A percentile compares a stretch with the other conserved stretches of the same genome.
Evolutionary conservation across 2,888 invertebrate genomes (phyloP).

Genomic region (Selenia dentaria): DNA sequence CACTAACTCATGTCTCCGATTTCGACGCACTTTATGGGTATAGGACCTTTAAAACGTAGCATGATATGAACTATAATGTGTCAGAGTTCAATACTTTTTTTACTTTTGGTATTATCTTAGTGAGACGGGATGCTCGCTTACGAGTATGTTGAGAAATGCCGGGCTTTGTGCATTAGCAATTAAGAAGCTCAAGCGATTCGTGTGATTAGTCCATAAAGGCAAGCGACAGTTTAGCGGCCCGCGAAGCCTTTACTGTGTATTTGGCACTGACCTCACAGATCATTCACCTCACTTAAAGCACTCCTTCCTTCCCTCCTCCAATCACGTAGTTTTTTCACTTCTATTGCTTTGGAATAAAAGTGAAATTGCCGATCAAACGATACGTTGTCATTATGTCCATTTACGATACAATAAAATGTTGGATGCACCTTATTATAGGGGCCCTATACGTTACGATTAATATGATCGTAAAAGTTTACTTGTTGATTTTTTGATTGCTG

Average conservation of each 20-base stretch:
- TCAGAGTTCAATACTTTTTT: conserved; percentile 8
- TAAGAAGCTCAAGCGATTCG: conserved; percentile 32
- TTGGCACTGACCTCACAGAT: conserved; percentile 80
- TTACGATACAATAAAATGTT: conserved; percentile 14
- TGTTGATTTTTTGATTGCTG: conserved; percentile 21
- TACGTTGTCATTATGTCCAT: conserved; percentile 1
- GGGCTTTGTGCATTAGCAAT: conserved; percentile 28
- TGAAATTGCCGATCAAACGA: conserved; percentile 6
- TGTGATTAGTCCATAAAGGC: conserved; percentile 32
- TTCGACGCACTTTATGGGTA: conserved; percentile 64
- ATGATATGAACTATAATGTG: conserved; percentile 17
- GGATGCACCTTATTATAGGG: conserved; percentile 19
- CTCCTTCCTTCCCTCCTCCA: conserved; percentile 22
- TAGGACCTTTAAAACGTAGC: conserved; percentile 66
- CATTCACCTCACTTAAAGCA: conserved; percentile 56
- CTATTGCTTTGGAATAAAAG: conserved; percentile 20
- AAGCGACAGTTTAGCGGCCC: conserved; percentile 66
- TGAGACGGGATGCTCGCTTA: conserved; percentile 10
- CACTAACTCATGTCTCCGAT: conserved; percentile 73
- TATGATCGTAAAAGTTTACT: conserved; percentile 12
- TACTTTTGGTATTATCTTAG: not conserved
- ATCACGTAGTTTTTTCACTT: conserved; percentile 10
- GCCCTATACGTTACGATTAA: conserved; percentile 23
- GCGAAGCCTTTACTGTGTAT: conserved; percentile 65
- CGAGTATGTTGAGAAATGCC: conserved; percentile 10